Evolutionary conservation across 2,888 invertebrate species (phyloP).

Genomic region (Lasioglossum calceatum): DNA sequence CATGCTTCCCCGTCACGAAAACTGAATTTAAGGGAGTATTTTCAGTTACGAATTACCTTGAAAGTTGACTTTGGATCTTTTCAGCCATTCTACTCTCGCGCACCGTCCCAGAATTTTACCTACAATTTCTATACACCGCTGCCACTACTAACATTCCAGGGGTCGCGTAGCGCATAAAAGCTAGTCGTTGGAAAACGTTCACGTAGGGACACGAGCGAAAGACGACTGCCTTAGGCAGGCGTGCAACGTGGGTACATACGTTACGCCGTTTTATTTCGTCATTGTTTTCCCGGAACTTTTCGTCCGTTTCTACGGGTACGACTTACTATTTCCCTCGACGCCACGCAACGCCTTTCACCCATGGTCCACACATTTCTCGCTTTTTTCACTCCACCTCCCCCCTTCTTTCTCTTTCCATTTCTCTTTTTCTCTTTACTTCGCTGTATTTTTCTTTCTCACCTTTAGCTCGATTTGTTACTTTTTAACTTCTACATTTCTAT

Average conservation of each 20-base stretch:
- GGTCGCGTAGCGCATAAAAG: slow-evolving; percentile 58
- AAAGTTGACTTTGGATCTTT: slow-evolving; percentile 48
- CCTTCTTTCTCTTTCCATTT: no score
- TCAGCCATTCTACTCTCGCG: slow-evolving; percentile 45
- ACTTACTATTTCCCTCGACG: slow-evolving; percentile 60
- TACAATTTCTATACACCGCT: slow-evolving; percentile 45
- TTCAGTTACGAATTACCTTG: slow-evolving; percentile 50
- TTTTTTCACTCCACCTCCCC: background rate
- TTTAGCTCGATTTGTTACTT: background rate
- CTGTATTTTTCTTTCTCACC: background rate
- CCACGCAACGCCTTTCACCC: slow-evolving; percentile 45
- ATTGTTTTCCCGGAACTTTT: slow-evolving; percentile 70
- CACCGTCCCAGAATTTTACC: slow-evolving; percentile 47
- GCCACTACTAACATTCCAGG: slow-evolving; percentile 46
- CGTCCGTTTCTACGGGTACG: slow-evolving; percentile 51
- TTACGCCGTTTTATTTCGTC: slow-evolving; percentile 69
- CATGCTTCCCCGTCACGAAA: slow-evolving; percentile 30
- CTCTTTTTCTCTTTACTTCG: background rate
- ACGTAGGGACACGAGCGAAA: slow-evolving; percentile 40
- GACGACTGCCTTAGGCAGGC: slow-evolving; percentile 52
- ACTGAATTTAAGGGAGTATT: slow-evolving; percentile 47
- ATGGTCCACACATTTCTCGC: slow-evolving; percentile 46
- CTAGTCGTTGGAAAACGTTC: slow-evolving; percentile 60
- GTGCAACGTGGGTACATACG: slow-evolving; percentile 61
- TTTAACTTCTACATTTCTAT: background rate